phyloP scores from a whole-genome alignment of 2,888 invertebrate species.

The Caenorhabditis afra region DNA sequence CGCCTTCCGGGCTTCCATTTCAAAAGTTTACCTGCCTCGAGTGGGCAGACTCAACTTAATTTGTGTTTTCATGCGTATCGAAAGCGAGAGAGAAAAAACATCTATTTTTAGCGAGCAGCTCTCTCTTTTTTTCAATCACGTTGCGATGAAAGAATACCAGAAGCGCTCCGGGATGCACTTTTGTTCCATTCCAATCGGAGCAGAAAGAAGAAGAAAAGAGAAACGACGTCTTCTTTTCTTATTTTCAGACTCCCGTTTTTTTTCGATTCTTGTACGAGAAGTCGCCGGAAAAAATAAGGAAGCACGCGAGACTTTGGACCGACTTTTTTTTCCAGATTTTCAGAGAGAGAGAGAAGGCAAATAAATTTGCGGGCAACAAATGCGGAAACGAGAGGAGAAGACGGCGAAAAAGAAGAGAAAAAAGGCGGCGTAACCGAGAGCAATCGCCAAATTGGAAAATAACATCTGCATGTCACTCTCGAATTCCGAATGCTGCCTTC shows the following conservation, averaged over 20 bases:
- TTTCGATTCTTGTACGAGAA: too few relatives aligned
- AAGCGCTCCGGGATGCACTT: neutral
- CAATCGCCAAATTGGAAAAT: slow-evolving; percentile 35
- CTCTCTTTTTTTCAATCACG: neutral
- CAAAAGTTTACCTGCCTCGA: neutral
- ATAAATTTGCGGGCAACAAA: slow-evolving; percentile 25
- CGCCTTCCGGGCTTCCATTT: too few relatives aligned
- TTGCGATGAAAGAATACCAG: slow-evolving; percentile 2
- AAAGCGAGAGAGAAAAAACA: neutral
- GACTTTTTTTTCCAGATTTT: too few relatives aligned
- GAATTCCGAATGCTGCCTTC: slow-evolving; percentile 19
- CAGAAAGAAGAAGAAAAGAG: neutral
- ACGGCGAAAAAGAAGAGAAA: neutral
- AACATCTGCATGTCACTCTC: slow-evolving; percentile 27
- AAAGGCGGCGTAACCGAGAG: slow-evolving; percentile 5
- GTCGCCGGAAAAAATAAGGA: too few relatives aligned
- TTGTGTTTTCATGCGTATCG: slow-evolving; percentile 14
- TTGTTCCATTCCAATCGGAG: neutral
- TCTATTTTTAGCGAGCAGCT: neutral
- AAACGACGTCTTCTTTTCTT: too few relatives aligned
- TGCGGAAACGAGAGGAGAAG: slow-evolving; percentile 24
- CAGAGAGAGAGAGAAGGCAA: slow-evolving; percentile 1
- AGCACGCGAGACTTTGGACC: too few relatives aligned
- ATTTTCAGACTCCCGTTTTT: too few relatives aligned
- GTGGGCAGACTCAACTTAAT: neutral